Evolutionary conservation across 2,888 invertebrate species (phyloP).

Genomic region (Agrotis ipsilon): DNA sequence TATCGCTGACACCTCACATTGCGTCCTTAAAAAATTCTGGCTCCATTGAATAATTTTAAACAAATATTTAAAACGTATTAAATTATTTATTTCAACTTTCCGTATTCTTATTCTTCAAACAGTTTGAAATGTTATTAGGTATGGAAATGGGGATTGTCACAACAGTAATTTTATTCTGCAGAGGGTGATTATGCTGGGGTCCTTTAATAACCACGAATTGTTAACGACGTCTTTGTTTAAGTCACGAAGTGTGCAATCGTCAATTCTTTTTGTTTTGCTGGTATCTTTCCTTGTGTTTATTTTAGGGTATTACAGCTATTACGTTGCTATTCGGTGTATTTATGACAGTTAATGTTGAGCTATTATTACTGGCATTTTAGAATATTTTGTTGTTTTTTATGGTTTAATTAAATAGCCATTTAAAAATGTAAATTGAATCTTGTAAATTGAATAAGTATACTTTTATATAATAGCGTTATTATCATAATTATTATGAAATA

Average conservation of each 20-base stretch:
- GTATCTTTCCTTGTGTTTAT: constrained; percentile 31
- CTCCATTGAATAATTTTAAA: constrained; percentile 27
- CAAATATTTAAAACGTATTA: constrained; percentile 55
- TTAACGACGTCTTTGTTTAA: constrained; percentile 62
- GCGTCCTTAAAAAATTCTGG: constrained; percentile 20
- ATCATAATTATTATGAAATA: no score
- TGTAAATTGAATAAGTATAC: neutral
- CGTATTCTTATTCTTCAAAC: constrained; percentile 55
- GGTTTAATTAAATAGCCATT: neutral
- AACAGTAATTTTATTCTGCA: constrained; percentile 75
- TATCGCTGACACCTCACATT: constrained; percentile 23
- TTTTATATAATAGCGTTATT: no score
- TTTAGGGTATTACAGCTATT: constrained; percentile 31
- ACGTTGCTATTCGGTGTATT: constrained; percentile 14
- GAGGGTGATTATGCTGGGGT: constrained; percentile 65
- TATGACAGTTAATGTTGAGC: constrained; percentile 3
- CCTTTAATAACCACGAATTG: constrained; percentile 66
- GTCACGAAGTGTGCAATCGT: constrained; percentile 54
- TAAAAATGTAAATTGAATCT: no score
- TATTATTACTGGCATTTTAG: constrained; percentile 6
- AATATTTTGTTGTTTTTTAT: neutral
- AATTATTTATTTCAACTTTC: constrained; percentile 57
- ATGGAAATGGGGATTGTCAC: constrained; percentile 71
- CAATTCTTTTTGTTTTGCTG: constrained; percentile 55
- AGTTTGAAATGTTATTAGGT: constrained; percentile 65